A percentile compares a stretch with the other conserved stretches of the same genome.
Evolutionary conservation across 2,113 vertebrate genomes (phyloP).

Genomic region (Gadus chalcogrammus): DNA sequence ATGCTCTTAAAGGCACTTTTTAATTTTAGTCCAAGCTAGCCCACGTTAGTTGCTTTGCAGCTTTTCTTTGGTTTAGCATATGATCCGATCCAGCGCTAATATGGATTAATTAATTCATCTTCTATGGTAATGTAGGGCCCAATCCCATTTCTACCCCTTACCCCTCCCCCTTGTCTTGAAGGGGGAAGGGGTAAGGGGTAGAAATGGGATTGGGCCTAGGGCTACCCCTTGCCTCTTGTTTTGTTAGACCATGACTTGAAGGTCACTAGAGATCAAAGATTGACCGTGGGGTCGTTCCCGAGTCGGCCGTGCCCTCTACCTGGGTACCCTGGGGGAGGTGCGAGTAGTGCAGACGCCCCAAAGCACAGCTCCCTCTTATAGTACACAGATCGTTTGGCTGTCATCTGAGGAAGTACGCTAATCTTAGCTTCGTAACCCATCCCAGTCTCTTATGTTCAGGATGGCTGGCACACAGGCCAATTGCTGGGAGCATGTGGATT

Average conservation of each 20-base stretch:
- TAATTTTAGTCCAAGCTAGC: too few relatives aligned
- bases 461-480: slow-evolving; percentile 28
- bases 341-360: slow-evolving; percentile 19
- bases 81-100: too few relatives aligned
- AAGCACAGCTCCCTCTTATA: slow-evolving; percentile 68
- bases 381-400: slow-evolving; percentile 64
- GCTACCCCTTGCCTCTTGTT: slow-evolving; percentile 24
- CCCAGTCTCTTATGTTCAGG: slow-evolving; percentile 20
- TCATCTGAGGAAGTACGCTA: slow-evolving; percentile 75
- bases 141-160: too few relatives aligned
- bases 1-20: too few relatives aligned
- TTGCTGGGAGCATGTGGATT: slow-evolving; percentile 13
- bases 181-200: too few relatives aligned
- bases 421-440: slow-evolving; percentile 69
- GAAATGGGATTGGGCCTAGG: background rate
- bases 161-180: too few relatives aligned
- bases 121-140: too few relatives aligned
- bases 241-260: slow-evolving; percentile 13
- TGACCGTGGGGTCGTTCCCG: slow-evolving; percentile 11
- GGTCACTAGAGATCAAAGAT: slow-evolving; percentile 2
- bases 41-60: too few relatives aligned
- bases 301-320: slow-evolving; percentile 27
- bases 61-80: too few relatives aligned
- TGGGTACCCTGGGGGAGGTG: slow-evolving; percentile 44
- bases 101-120: too few relatives aligned